A percentile compares a stretch with the other conserved stretches of the same genome.
Conservation (phyloP, 2,888 invertebrate species). For the Cerastis leucographa region DNA sequence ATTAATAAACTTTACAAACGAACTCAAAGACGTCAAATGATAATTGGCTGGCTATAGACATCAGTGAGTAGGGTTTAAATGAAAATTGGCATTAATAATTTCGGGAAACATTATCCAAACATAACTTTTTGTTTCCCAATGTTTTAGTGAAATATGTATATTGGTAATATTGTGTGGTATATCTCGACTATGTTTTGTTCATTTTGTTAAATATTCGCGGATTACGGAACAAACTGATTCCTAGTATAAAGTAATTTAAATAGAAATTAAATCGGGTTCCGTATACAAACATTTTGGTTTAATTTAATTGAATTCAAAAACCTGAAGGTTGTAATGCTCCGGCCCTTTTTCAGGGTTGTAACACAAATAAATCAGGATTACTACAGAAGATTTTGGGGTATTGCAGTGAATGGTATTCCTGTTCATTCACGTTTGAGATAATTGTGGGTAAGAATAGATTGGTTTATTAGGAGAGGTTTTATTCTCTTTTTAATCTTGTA, state of each 20-base stretch:
- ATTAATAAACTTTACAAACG: not conserved
- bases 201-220: slow-evolving; percentile 13
- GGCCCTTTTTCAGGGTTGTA: slow-evolving; percentile 18
- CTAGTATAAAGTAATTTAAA: slow-evolving; percentile 39
- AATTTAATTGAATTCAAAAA: slow-evolving; percentile 47
- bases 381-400: not conserved
- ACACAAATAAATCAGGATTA: slow-evolving; percentile 31
- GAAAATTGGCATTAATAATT: not conserved
- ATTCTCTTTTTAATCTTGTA: not conserved
- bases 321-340: not conserved
- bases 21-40: not conserved
- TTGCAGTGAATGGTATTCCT: slow-evolving; percentile 13
- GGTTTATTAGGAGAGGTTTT: not conserved
- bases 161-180: not conserved
- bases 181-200: not conserved
- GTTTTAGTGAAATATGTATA: not conserved
- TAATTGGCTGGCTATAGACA: not conserved
- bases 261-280: slow-evolving; percentile 45
- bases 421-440: slow-evolving; percentile 16
- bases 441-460: slow-evolving; percentile 13
- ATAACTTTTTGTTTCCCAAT: not conserved
- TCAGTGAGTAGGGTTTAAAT: not conserved
- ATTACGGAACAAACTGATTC: slow-evolving; percentile 7
- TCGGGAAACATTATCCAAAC: not conserved
- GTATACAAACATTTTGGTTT: slow-evolving; percentile 42